Evolutionary conservation across 2,797 vertebrate genomes (phyloP).

Genomic region (Podarcis siculus): DNA sequence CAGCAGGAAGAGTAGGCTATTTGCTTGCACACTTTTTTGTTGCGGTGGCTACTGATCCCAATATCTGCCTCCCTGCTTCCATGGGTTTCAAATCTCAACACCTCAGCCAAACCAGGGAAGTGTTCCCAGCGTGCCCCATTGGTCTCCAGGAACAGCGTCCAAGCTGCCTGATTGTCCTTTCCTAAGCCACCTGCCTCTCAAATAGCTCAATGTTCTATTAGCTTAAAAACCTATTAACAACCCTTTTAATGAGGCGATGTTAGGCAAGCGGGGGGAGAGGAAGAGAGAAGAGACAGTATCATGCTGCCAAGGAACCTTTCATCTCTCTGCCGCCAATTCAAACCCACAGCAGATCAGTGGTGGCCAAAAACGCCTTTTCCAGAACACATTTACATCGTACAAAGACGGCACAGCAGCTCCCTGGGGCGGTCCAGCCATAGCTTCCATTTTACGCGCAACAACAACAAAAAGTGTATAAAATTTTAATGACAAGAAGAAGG

Average conservation of each 20-base stretch:
- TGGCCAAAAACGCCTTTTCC: background rate
- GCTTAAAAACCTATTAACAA: background rate
- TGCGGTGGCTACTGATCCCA: background rate
- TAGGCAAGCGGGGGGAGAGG: background rate
- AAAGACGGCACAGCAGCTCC: background rate
- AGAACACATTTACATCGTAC: background rate
- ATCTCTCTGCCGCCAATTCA: background rate
- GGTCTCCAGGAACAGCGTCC: background rate
- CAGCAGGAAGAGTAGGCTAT: background rate
- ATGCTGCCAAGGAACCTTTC: background rate
- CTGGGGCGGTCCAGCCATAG: background rate
- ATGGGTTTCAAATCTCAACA: background rate
- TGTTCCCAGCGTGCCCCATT: too few relatives aligned
- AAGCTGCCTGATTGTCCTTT: background rate
- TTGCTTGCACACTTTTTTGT: background rate
- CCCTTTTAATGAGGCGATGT: background rate
- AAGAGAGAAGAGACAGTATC: background rate
- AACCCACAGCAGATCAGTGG: background rate
- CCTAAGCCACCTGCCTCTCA: background rate
- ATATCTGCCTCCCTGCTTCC: background rate
- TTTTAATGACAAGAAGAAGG: constrained; percentile 1
- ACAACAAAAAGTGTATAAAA: background rate
- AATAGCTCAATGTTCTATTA: too few relatives aligned
- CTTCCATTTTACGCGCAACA: background rate
- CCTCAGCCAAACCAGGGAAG: background rate